phyloP scores from a whole-genome alignment of 2,797 vertebrate species.

The Sternarchorhynchus goeldii region DNA sequence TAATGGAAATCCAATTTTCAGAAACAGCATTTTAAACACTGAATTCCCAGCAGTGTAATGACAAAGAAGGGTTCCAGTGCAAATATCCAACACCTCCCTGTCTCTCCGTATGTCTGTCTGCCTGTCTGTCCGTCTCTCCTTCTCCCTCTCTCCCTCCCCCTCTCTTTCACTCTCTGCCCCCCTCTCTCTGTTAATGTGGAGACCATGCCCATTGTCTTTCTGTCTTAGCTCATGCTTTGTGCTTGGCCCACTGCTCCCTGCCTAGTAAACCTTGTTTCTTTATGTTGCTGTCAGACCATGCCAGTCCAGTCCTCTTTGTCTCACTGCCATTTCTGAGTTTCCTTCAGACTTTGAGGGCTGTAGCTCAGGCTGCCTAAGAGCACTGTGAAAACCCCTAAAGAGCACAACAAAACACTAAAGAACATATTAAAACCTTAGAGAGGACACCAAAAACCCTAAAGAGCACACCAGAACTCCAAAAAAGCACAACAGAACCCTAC shows the following conservation, averaged over 20 bases:
- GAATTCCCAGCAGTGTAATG: constrained; percentile 55
- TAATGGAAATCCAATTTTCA: constrained; percentile 74
- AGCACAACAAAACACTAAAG: neutral
- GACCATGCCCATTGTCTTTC: constrained; percentile 44
- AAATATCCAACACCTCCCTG: constrained; percentile 14
- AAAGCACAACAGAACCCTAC: neutral
- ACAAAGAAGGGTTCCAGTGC: constrained; percentile 28
- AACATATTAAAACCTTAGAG: neutral
- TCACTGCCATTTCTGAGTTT: constrained; percentile 40
- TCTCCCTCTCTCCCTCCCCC: constrained; percentile 34
- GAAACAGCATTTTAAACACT: constrained; percentile 65
- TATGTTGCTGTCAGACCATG: constrained; percentile 29
- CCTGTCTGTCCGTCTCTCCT: neutral
- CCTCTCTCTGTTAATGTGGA: constrained; percentile 49
- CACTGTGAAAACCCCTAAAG: neutral
- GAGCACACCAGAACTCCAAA: too few relatives aligned
- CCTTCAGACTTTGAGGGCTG: constrained; percentile 16
- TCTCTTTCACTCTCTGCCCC: neutral
- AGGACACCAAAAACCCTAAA: neutral
- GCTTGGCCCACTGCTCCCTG: constrained; percentile 60
- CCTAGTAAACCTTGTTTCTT: constrained; percentile 63
- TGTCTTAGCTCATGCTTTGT: constrained; percentile 32
- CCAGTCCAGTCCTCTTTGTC: neutral
- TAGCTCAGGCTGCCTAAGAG: constrained; percentile 5
- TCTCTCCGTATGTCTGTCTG: neutral